Conservation (phyloP, 2,113 vertebrate genomes). For the Merops nubicus region DNA sequence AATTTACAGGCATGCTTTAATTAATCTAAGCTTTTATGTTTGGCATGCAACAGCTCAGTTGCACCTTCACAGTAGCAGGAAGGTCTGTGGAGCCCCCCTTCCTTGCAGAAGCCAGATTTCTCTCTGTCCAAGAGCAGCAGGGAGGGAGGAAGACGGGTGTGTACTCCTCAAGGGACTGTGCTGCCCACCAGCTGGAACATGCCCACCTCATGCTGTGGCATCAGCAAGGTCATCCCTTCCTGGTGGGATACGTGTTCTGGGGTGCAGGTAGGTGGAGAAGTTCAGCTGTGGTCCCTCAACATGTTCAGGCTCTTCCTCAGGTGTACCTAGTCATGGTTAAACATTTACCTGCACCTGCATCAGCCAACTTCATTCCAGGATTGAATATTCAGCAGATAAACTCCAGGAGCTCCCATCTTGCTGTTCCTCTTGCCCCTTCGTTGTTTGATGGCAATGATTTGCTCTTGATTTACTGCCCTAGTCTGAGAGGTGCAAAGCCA, state of each 20-base stretch:
- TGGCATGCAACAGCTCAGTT: not conserved
- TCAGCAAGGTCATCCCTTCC: not conserved
- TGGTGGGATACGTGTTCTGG: not conserved
- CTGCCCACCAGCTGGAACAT: not conserved
- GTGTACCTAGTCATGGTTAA: not conserved
- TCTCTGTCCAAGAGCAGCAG: accelerated
- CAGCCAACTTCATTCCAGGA: not conserved
- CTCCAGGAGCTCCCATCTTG: not conserved
- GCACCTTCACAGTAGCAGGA: not conserved
- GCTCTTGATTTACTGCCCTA: not conserved
- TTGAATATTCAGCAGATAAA: not conserved
- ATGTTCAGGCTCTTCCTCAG: not conserved
- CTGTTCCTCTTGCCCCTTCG: accelerated
- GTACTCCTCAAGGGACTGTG: not conserved
- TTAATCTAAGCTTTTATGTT: not conserved
- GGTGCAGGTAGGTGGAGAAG: not conserved
- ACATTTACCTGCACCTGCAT: not conserved
- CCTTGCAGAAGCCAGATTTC: not conserved
- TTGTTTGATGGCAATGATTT: not conserved
- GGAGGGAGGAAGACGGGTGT: not conserved
- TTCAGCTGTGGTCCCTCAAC: not conserved
- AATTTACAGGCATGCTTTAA: not conserved
- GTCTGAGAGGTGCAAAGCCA: not conserved
- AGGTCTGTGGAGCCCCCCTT: not conserved
- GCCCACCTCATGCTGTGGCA: not conserved